Evolutionary conservation across 2,888 invertebrate species (phyloP), one percentile per base, ranked within the genome.

Genomic region (Syrista parreyssii): DNA sequence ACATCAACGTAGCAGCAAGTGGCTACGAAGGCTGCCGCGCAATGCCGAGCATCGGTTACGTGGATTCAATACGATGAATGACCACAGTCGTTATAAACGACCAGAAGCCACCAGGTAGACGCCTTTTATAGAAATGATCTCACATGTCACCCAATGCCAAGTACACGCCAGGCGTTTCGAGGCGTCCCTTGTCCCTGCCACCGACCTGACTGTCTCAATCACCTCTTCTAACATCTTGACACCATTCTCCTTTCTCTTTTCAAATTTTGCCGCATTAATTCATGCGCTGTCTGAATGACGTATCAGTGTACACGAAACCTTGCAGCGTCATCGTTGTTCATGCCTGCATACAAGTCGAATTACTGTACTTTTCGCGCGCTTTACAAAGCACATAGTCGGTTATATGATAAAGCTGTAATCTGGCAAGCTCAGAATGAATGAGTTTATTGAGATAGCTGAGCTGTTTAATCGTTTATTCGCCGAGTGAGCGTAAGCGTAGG

Each of bases 1-100:
- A 89, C 89, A 88, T 89, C 89, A 89, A 88, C 85, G 74, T 35
- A 73, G 78, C 79, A 75, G 77, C 85, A 88, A 88, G 86, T 86
- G 85, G 82, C 79, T 78, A 73, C 79, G 84, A 87, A 88, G 88
- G 83, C 82, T 87, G 81, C 78, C 78, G 78, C 76, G 78, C 79
- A 80, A 55, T 55, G 55, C 55, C 23, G 23, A 23, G 55, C 55
- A 55, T 55, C 55, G 55, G 23, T 55, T 55, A 23, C 55, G 23
- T 55, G 55, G 55, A 23, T 55, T 15, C 55, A 23, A 55, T 55
- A 23, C 55, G 55, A 55, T 55, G 55, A 55, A 55, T 55, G 55
- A 55, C 55, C 55, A 55, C 23, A 55, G 55, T 55, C 55, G 55
- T 23, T 55, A 55, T 23, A 23, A 55, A 55, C 1, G 6, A 55